Base-by-base conservation (phyloP, 2,888 invertebrate genomes). In the Drosophila ustulata region DNA sequence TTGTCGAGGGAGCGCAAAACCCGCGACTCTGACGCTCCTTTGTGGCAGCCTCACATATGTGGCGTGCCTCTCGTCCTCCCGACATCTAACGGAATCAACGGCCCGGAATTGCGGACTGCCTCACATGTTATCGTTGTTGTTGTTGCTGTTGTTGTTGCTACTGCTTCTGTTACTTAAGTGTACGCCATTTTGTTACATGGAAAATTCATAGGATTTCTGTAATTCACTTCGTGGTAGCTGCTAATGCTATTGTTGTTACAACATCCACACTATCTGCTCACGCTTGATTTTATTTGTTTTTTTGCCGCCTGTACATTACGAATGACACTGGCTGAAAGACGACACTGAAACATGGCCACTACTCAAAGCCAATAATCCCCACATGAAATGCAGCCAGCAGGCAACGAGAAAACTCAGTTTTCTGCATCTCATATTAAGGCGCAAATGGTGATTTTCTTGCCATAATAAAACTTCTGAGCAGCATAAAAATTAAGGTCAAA, bases 51-150 rank as follows among this genome's bases (percentile, higher is more conserved):
- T 30, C 39, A 39, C 47, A 37, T 59, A 76, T 47, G 65, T 13
- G 63, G 18, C 64, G 18, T 0, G 18, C 18, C 18, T 18, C 18
- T 18, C 46, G 28, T 32, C 39, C 52, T 32, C 18, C 62, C 18
- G 18, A 65, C 57, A 64, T 52, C 53, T 47, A 68, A 67, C 56
- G 43, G 65, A 87, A 49, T 66, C 88, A 88, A 55, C 85, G 82
- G 75, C 63, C 82, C 70, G 89, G 88, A 83, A 83, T 85, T 85
- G 79, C 71, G 79, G 68, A 69, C 63, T 41, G 62, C 49, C 49
- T 39, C 47, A 30, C 37, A 18, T 18, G 18, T 1, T 18, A 18
- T 18, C 18, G 18, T 2, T 68, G 32, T 39, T 67, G 8, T 58
- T 55, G 47, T 37, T 61, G 55, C 28, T 67, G 41, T 45, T 49